Conservation (phyloP, 1,140 invertebrate genomes). For the Dendroctonus valens region DNA sequence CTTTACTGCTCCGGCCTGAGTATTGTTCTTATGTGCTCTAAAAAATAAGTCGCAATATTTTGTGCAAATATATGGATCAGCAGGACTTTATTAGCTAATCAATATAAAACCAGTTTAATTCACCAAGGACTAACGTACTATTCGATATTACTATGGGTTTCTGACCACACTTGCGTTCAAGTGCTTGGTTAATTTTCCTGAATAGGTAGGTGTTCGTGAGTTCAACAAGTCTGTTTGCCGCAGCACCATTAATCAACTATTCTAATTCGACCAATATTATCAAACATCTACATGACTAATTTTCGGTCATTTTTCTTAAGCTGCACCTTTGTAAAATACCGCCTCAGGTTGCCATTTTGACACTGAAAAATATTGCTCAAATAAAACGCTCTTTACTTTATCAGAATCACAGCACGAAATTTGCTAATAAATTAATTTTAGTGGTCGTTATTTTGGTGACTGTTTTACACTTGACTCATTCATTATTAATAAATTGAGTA, state of each 20-base stretch:
- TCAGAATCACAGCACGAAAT: conserved; percentile 12
- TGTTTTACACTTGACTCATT: no score
- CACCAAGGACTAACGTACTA: no score
- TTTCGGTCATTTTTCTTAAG: conserved; percentile 22
- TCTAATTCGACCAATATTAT: conserved; percentile 23
- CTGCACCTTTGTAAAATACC: conserved; percentile 12
- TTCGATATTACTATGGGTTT: no score
- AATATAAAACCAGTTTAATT: no score
- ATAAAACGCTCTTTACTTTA: conserved; percentile 21
- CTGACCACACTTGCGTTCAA: no score
- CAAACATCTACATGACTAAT: conserved; percentile 20
- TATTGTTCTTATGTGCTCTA: no score
- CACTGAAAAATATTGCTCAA: conserved; percentile 24
- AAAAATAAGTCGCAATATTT: no score
- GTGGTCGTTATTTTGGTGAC: conserved; percentile 2
- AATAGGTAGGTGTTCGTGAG: not conserved
- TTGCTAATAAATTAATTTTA: conserved; percentile 21
- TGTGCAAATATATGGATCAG: no score
- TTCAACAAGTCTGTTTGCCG: conserved; percentile 1
- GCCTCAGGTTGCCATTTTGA: conserved; percentile 18
- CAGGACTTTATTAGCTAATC: no score
- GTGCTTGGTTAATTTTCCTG: not conserved
- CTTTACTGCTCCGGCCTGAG: no score
- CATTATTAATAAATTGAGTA: no score
- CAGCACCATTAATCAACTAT: conserved; percentile 12